Percentiles rank a stretch among this genome's conserved stretches.
phyloP scores from a whole-genome alignment of 2,888 invertebrate genomes.

The Acrobasis consociella region DNA sequence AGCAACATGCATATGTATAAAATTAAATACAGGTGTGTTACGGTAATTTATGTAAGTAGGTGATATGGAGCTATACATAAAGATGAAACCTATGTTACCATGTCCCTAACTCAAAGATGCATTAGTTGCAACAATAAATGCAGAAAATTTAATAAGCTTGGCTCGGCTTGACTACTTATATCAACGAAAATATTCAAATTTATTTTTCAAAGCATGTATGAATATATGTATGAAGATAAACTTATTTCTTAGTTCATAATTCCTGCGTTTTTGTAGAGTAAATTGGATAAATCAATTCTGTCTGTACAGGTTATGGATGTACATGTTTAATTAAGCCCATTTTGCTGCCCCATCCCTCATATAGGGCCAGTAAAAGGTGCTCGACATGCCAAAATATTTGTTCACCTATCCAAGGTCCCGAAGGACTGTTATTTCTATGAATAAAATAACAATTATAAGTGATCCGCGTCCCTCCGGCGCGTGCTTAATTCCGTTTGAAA shows the following conservation, averaged over 20 bases:
- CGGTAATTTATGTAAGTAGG: no score
- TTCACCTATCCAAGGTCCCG: conserved; percentile 69
- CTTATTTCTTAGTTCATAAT: no score
- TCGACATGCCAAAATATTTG: conserved; percentile 76
- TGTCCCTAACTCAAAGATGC: no score
- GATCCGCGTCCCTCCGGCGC: conserved; percentile 70
- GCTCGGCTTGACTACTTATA: no score
- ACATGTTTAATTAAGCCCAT: conserved; percentile 18
- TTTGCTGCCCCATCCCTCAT: conserved; percentile 36
- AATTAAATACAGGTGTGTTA: no score
- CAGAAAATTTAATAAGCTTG: no score
- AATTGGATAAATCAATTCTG: background rate
- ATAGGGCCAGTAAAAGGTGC: conserved; percentile 64
- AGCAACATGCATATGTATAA: background rate
- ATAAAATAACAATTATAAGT: conserved; percentile 84
- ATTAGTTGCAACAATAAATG: no score
- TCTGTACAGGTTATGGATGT: conserved; percentile 1
- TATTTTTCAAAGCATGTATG: no score
- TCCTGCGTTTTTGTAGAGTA: background rate
- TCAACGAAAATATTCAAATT: no score
- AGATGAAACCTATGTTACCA: no score
- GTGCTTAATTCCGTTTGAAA: conserved; percentile 82
- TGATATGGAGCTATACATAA: no score
- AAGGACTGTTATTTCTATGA: conserved; percentile 81
- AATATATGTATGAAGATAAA: no score